Base-by-base conservation (phyloP, 2,113 vertebrate species). In the Regulus satrapa region DNA sequence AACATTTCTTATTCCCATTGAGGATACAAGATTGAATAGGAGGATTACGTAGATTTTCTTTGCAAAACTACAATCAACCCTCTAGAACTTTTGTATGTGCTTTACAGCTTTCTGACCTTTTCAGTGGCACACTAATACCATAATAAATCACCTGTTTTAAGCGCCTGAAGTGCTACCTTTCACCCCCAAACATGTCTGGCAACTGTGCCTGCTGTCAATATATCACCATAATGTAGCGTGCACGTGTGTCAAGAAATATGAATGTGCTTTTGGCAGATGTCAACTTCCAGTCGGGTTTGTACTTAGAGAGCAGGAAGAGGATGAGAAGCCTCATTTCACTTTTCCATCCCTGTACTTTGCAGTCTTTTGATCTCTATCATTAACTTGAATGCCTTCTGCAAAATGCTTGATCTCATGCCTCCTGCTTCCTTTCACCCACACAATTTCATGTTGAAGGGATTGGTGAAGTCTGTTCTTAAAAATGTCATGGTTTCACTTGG, bases 51-150 rank as follows among this genome's bases (percentile, higher is more conserved):
- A 23, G 17, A n/a, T 89, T 92, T 94, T 66, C 34, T 31, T 13
- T 36, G 31, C n/a, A 46, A 78, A 88, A 96, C 59, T 68, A n/a
- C 45, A 89, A 18, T 55, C 72, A 75, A 7, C 54, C 43, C 17
- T 67, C 32, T 20, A 85, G 61, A 95, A 96, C 40, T 58, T 87
- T 38, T n/a, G 5, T 80, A 19, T 59, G 9, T 38, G 54, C 77
- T 86, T 94, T 79, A 66, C 40, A 87, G 73, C 83, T 82, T 82
- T 94, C 85, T 96, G 89, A 95, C 92, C 94, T 95, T 96, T 96
- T 66, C 91, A 64, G 51, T 4, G 5, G 74, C 31, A 43, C 8
- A 4, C 10, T 87, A 89, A 92, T 82, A 34, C 55, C 87, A 12
- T 78, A 91, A 97, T 97, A 96, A 94, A 97, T 96, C 59, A 85